phyloP scores from a whole-genome alignment of 2,113 vertebrate genomes.

The Turdus rufiventris region DNA sequence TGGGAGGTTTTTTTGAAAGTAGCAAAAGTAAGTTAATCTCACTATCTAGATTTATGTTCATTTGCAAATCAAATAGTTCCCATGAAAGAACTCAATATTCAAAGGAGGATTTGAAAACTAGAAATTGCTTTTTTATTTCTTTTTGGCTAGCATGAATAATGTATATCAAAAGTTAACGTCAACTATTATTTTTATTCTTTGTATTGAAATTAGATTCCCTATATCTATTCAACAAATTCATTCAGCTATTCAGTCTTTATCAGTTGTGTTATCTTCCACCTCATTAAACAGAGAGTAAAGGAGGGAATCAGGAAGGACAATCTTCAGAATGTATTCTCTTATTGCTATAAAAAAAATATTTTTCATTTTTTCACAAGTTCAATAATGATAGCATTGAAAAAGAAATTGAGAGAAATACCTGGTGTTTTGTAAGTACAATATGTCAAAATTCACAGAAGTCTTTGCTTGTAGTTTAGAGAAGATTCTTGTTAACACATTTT shows the following conservation, averaged over 20 bases:
- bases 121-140: not conserved
- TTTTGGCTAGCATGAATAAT: not conserved
- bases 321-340: not conserved
- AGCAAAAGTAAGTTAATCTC: not conserved
- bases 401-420: not conserved
- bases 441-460: not conserved
- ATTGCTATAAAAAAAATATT: not conserved
- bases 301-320: not conserved
- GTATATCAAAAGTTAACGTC: not conserved
- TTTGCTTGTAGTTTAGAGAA: not conserved
- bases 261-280: not conserved
- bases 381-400: not conserved
- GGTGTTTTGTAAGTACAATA: not conserved
- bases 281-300: not conserved
- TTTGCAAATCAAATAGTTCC: slow-evolving; percentile 10
- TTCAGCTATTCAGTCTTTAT: slow-evolving; percentile 7
- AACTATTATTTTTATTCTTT: slow-evolving; percentile 10
- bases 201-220: not conserved
- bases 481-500: not conserved
- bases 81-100: not conserved
- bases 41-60: not conserved
- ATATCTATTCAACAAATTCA: not conserved
- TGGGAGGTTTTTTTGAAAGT: not conserved
- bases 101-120: not conserved
- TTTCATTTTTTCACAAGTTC: not conserved